A percentile compares a stretch with the other conserved stretches of the same genome.
These are phyloP conservation scores for Scalopus aquaticus DNA, from an alignment of 2,113 vertebrate species.

Conservation along the genomic window DNA sequence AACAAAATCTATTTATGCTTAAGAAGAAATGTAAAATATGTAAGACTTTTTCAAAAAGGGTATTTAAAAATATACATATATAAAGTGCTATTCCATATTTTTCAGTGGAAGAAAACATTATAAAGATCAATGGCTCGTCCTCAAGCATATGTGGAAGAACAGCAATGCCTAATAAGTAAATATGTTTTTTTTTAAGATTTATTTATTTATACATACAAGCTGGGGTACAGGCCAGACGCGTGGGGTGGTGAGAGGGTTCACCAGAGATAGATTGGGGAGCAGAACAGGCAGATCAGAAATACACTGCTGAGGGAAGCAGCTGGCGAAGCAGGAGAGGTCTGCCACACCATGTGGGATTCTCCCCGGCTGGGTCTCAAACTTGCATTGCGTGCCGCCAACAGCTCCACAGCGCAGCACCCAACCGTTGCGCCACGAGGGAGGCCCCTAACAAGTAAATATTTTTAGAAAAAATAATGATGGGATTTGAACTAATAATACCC, in stretches of 20 bases:
- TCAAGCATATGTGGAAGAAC: background rate
- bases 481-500: background rate
- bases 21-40: slow-evolving; percentile 9
- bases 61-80: background rate
- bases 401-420: too few relatives aligned
- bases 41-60: background rate
- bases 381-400: too few relatives aligned
- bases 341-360: too few relatives aligned
- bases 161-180: background rate
- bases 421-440: too few relatives aligned
- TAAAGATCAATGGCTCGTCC: background rate
- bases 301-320: too few relatives aligned
- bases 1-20: background rate
- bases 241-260: too few relatives aligned
- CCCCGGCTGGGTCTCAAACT: too few relatives aligned
- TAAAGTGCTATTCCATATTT: slow-evolving; percentile 30
- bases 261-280: too few relatives aligned
- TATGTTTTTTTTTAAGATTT: background rate
- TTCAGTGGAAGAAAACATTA: background rate
- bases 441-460: background rate
- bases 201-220: too few relatives aligned
- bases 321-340: too few relatives aligned
- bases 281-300: too few relatives aligned
- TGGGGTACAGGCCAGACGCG: too few relatives aligned
- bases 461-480: background rate